Percentiles rank a stretch among this genome's conserved stretches.
phyloP scores from a whole-genome alignment of 2,113 vertebrate genomes.

The Himantopus leucocephalus region DNA sequence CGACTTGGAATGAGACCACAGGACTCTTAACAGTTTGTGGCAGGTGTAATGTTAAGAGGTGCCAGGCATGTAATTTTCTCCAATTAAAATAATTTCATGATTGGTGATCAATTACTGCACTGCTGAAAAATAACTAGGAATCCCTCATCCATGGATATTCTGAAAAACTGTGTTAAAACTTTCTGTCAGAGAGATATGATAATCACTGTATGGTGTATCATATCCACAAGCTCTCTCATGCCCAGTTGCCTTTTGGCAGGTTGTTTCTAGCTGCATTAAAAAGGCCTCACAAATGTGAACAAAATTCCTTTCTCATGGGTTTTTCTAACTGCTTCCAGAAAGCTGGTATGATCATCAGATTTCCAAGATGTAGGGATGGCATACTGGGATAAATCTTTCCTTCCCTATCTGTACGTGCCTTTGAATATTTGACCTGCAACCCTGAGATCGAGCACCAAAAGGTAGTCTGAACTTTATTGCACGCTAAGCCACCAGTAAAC shows the following conservation, averaged over 20 bases:
- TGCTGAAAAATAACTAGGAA: constrained; percentile 20
- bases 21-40: neutral
- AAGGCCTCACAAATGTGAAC: neutral
- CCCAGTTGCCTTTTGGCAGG: neutral
- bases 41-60: neutral
- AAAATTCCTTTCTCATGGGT: neutral
- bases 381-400: neutral
- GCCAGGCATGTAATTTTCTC: neutral
- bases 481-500: neutral
- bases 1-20: neutral
- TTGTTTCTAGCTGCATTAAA: neutral
- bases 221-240: neutral
- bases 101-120: neutral
- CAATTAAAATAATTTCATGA: constrained; percentile 53
- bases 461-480: neutral
- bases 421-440: neutral
- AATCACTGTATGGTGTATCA: neutral
- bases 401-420: neutral
- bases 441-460: neutral
- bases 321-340: neutral
- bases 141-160: neutral
- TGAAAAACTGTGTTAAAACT: neutral
- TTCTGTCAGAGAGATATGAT: neutral
- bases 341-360: neutral
- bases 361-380: neutral